Conservation (phyloP, 2,113 vertebrate species). For the Salminus brasiliensis region DNA sequence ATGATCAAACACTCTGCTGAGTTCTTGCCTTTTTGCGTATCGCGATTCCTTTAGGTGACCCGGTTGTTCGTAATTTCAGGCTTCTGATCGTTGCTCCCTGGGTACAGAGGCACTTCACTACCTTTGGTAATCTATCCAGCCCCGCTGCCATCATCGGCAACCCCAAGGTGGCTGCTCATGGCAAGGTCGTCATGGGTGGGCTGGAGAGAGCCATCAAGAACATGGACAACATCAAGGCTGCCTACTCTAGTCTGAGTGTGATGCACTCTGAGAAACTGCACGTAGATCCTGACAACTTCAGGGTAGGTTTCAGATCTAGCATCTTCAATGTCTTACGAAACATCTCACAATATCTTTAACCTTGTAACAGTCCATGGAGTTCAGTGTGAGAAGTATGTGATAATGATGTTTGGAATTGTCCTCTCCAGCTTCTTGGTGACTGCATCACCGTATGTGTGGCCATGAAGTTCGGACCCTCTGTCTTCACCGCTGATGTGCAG, state of each 20-base stretch:
- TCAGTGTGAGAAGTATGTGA: too few species aligned
- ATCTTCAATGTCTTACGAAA: too few species aligned
- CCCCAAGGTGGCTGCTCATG: constrained; percentile 68
- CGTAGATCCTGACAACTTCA: constrained; percentile 65
- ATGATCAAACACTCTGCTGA: too few species aligned
- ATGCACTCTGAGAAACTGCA: constrained; percentile 62
- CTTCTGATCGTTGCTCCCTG: constrained; percentile 74
- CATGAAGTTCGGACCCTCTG: constrained; percentile 38
- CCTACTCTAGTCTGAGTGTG: constrained; percentile 48
- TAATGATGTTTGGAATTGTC: too few species aligned
- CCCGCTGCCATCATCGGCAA: constrained; percentile 61
- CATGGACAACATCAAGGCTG: constrained; percentile 53
- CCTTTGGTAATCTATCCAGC: constrained; percentile 55
- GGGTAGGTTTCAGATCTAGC: constrained; percentile 32
- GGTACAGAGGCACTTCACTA: constrained; percentile 82
- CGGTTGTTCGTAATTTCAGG: constrained; percentile 26
- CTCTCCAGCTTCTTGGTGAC: constrained; percentile 43
- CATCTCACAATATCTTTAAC: too few species aligned
- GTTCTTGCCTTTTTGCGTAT: too few species aligned
- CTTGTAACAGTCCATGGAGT: too few species aligned
- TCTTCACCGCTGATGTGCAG: constrained; percentile 41
- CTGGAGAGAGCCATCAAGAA: constrained; percentile 52
- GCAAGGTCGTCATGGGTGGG: constrained; percentile 47
- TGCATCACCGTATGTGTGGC: constrained; percentile 46
- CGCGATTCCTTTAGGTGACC: too few species aligned